Evolutionary conservation across 2,888 invertebrate genomes (phyloP).

Genomic region (Chydorus sphaericus): DNA sequence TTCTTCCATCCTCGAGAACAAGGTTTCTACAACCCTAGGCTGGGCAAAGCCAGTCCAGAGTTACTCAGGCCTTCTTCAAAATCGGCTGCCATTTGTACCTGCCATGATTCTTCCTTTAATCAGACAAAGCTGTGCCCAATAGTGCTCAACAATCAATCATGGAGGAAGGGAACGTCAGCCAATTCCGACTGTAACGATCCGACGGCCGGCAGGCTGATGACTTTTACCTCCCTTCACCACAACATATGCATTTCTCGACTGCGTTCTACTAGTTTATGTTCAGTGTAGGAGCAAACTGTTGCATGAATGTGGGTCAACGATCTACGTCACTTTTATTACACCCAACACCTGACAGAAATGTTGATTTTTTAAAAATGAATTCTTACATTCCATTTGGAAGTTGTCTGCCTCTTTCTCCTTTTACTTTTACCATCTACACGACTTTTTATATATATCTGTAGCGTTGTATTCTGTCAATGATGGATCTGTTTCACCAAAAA

Average conservation of each 20-base stretch:
- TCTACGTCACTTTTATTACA: too few species aligned
- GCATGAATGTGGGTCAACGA: too few species aligned
- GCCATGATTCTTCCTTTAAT: conserved; percentile 78
- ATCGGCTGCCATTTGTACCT: conserved; percentile 92
- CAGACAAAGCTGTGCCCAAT: conserved; percentile 97
- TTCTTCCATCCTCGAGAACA: conserved; percentile 90
- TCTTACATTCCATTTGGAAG: too few species aligned
- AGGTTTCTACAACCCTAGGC: conserved; percentile 89
- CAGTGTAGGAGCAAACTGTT: too few species aligned
- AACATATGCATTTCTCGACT: conserved; percentile 98
- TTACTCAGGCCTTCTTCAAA: conserved; percentile 94
- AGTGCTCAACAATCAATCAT: conserved; percentile 87
- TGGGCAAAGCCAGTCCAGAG: conserved; percentile 79
- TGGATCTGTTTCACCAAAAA: too few species aligned
- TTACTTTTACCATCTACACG: too few species aligned
- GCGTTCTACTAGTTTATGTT: conserved; percentile 86
- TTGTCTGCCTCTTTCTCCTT: too few species aligned
- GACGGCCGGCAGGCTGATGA: conserved; percentile 97
- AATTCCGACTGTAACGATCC: conserved; percentile 92
- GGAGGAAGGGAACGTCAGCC: conserved; percentile 99
- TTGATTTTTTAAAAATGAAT: too few species aligned
- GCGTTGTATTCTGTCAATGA: too few species aligned
- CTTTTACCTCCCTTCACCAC: conserved; percentile 92
- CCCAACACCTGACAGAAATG: too few species aligned
- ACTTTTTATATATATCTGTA: too few species aligned